A percentile compares a stretch with the other conserved stretches of the same genome.
Evolutionary conservation across 2,113 vertebrate species (phyloP).

Genomic region (Anhinga anhinga): DNA sequence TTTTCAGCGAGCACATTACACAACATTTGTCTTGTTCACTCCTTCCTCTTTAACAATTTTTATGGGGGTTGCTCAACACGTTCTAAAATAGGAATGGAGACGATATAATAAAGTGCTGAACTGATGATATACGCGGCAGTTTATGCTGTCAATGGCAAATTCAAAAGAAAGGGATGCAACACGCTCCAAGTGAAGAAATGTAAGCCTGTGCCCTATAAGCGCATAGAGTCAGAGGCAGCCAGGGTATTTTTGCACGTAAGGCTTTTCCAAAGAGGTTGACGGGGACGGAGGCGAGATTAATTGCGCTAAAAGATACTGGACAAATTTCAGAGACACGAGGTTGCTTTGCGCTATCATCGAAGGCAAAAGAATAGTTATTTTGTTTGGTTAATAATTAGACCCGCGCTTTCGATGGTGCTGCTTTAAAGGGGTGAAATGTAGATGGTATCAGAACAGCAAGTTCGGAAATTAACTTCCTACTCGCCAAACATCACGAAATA

Average conservation of each 20-base stretch:
- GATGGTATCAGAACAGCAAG: constrained; percentile 13
- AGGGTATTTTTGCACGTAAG: constrained; percentile 23
- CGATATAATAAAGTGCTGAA: constrained; percentile 50
- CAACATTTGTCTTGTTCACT: constrained; percentile 51
- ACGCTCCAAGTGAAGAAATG: constrained; percentile 17
- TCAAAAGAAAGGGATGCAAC: constrained; percentile 44
- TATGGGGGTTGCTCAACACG: constrained; percentile 58
- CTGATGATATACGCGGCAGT: constrained; percentile 25
- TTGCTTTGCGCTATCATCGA: background rate
- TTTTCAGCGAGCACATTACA: constrained; percentile 26
- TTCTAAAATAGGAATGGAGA: constrained; percentile 53
- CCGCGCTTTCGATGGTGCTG: background rate
- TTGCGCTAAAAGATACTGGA: constrained; percentile 35
- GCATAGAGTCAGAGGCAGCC: background rate
- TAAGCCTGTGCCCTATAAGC: constrained; percentile 13
- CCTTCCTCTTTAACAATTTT: constrained; percentile 63
- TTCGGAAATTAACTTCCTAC: constrained; percentile 49
- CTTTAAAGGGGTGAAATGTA: constrained; percentile 49
- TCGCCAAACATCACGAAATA: constrained; percentile 52
- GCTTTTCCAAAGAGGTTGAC: constrained; percentile 38
- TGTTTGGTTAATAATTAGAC: constrained; percentile 58
- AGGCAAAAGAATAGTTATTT: constrained; percentile 54
- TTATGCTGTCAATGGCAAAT: constrained; percentile 46
- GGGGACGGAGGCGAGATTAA: background rate
- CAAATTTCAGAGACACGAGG: constrained; percentile 35